These are phyloP conservation scores for Noctilio leporinus DNA, from an alignment of 2,113 vertebrate species.

Conservation along the genomic window DNA sequence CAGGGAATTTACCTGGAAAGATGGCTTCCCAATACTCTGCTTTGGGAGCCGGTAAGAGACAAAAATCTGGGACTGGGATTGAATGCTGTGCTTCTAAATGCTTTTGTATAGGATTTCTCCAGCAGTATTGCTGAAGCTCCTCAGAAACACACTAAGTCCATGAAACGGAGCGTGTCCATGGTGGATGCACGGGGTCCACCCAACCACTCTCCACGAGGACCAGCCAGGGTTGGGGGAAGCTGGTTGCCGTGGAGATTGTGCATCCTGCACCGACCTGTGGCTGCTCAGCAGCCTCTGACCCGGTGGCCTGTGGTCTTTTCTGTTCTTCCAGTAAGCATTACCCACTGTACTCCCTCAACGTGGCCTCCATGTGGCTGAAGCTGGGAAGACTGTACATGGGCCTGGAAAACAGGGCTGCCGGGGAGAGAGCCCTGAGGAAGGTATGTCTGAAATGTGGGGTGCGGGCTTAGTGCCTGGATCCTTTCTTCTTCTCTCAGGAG, in stretches of 20 bases:
- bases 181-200: fast-evolving
- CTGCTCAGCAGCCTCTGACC: fast-evolving
- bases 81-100: fast-evolving
- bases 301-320: neutral
- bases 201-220: fast-evolving
- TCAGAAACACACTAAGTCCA: too few species aligned
- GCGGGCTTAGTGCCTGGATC: fast-evolving
- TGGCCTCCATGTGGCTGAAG: constrained; percentile 97
- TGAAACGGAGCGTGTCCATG: fast-evolving
- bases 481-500: fast-evolving
- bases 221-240: fast-evolving
- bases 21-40: neutral
- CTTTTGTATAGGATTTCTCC: neutral
- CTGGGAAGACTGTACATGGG: constrained; percentile 87
- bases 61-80: neutral
- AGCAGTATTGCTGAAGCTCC: neutral
- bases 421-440: constrained; percentile 85
- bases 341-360: constrained; percentile 91
- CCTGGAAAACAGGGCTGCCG: constrained; percentile 79
- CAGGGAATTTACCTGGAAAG: neutral
- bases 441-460: constrained; percentile 61
- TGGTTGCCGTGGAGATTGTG: fast-evolving
- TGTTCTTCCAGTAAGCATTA: constrained; percentile 85
- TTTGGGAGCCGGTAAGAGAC: neutral
- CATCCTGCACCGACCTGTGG: fast-evolving